Percentiles rank a stretch among this genome's conserved stretches.
These are phyloP conservation scores for Dynastes hyllus DNA, from an alignment of 2,888 invertebrate genomes.

Conservation along the genomic window DNA sequence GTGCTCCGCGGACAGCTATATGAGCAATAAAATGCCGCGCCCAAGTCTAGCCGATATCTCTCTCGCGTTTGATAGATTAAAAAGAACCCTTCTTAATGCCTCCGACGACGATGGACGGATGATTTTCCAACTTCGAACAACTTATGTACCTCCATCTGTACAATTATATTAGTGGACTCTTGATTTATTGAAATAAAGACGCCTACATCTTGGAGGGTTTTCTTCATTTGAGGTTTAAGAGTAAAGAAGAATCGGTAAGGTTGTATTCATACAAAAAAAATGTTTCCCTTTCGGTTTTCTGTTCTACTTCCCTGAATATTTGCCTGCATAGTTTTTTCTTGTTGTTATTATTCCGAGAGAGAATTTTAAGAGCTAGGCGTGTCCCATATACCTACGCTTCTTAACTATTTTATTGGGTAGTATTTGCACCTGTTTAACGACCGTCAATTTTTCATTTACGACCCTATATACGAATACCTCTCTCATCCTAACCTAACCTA, in stretches of 20 bases:
- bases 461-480: conserved; percentile 25
- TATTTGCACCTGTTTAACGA: conserved; percentile 46
- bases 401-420: conserved; percentile 12
- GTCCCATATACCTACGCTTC: neutral
- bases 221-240: neutral
- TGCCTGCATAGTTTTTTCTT: no score
- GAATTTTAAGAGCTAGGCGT: conserved; percentile 11
- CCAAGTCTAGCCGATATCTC: conserved; percentile 65
- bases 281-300: no score
- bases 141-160: neutral
- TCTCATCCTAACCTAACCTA: neutral
- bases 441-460: conserved; percentile 37
- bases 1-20: conserved; percentile 62
- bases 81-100: conserved; percentile 57
- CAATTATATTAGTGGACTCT: conserved; percentile 4
- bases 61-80: conserved; percentile 65
- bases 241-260: no score
- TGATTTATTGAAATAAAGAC: no score
- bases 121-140: neutral
- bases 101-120: conserved; percentile 16
- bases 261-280: no score
- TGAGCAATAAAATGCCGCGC: conserved; percentile 67
- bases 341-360: neutral
- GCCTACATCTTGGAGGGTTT: no score
- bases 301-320: no score